Base-by-base conservation (phyloP, 1,140 invertebrate genomes). In the Diorhabda sublineata region DNA sequence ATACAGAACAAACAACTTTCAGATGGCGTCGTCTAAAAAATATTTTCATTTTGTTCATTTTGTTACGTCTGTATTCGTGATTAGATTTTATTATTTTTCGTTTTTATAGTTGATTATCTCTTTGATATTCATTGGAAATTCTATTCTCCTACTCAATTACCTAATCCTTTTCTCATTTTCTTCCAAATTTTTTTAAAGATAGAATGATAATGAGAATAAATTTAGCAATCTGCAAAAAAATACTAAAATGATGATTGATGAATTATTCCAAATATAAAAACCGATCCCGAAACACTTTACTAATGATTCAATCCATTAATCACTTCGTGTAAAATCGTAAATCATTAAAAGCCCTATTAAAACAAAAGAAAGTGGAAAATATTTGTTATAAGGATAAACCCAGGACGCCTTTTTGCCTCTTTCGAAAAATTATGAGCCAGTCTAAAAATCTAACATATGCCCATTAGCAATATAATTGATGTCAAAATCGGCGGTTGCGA, bases 401-500 rank as follows among this genome's bases (percentile, higher is more conserved):
- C n/a, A 6, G 4, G 26, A 67, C 65, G 65, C 65, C 58, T 67
- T 67, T 60, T 61, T 67, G 65, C 57, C n/a, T 9, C 45, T 5
- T 60, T 41, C 45, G 3, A 67, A 67, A 26, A 67, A 60, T 67
- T 67, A 67, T 67, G 68, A 69, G 62, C 41, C 3, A 4, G 41
- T 58, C 58, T 61, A 77, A 75, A 75, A 74, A 77, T 77, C 73
- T 77, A 76, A 75, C 73, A 70, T 75, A 77, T 77, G 74, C 73
- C 74, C 76, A 76, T 77, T 77, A 76, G 74, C 70, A 70, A 66
- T 67, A 68, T 76, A 77, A 77, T 77, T 77, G 76, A 74, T 68
- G 76, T 77, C 76, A 77, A 67, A 75, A 73, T 67, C 70, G 26
- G 76, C 76, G 71, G 66, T 74, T 76, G 58, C 65, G 71, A 76